Conservation (phyloP, 2,797 vertebrate species). For the Liparis tanakae region DNA sequence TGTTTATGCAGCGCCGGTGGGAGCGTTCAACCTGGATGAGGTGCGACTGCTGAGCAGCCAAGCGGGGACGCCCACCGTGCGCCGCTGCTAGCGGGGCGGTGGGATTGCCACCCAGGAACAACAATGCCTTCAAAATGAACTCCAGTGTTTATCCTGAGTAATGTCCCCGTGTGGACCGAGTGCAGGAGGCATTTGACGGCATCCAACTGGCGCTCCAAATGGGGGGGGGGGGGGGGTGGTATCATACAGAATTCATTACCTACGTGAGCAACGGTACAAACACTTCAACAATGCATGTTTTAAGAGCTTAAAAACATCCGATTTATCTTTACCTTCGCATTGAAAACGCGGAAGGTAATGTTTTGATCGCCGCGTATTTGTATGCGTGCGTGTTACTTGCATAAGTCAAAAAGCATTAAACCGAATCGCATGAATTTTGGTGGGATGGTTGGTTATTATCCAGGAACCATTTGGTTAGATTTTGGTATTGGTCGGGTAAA, state of each 20-base stretch:
- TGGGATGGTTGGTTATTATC: too few species aligned
- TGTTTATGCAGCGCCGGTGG: slow-evolving; percentile 38
- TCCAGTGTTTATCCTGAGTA: neutral
- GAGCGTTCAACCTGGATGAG: slow-evolving; percentile 37
- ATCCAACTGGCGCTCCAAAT: slow-evolving; percentile 1
- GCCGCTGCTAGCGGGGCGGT: neutral
- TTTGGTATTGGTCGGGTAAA: too few species aligned
- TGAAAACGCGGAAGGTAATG: too few species aligned
- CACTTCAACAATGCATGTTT: neutral
- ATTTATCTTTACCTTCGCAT: too few species aligned
- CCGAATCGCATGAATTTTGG: too few species aligned
- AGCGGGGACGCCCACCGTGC: slow-evolving; percentile 2
- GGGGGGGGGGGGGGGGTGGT: neutral
- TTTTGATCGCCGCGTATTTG: too few species aligned
- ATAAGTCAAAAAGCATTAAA: too few species aligned
- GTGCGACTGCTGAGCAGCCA: slow-evolving; percentile 30
- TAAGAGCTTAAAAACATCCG: neutral
- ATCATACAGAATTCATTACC: neutral
- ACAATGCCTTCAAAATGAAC: slow-evolving; percentile 21
- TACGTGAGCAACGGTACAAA: neutral
- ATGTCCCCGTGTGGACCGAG: too few species aligned
- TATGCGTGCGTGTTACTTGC: too few species aligned
- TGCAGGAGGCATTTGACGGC: too few species aligned
- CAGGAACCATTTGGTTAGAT: too few species aligned
- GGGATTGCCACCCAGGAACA: slow-evolving; percentile 2